Evolutionary conservation across 1,140 invertebrate species (phyloP).

Genomic region (Calycopis cecrops): DNA sequence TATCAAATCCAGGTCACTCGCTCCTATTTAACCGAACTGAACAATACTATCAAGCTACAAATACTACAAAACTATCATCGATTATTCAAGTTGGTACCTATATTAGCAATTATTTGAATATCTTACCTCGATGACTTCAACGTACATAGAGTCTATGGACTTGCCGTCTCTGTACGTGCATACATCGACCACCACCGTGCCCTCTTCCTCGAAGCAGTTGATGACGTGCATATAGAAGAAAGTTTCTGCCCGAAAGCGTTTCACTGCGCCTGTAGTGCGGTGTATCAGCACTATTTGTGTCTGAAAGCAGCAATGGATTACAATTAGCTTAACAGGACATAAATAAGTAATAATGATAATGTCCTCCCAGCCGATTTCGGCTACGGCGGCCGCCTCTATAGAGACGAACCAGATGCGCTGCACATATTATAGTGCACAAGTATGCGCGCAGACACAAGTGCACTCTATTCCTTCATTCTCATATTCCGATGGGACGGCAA

Average conservation of each 20-base stretch:
- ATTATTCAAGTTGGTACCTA: too few species aligned
- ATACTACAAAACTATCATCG: too few species aligned
- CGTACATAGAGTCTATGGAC: constrained; percentile 89
- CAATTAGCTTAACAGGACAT: not conserved
- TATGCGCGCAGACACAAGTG: too few species aligned
- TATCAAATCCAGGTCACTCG: too few species aligned
- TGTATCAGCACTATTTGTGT: constrained; percentile 85
- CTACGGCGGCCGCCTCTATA: too few species aligned
- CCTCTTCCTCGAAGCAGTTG: constrained; percentile 87
- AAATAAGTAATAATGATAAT: constrained; percentile 2
- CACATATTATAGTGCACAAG: too few species aligned
- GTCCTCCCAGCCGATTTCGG: too few species aligned
- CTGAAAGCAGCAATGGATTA: constrained; percentile 62
- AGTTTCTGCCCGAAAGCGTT: constrained; percentile 80
- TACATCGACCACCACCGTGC: constrained; percentile 84
- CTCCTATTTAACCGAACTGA: too few species aligned
- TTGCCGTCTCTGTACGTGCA: constrained; percentile 87
- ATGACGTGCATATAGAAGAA: constrained; percentile 93
- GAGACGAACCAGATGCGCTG: too few species aligned
- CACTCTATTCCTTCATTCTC: too few species aligned
- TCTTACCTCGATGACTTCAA: constrained; percentile 84
- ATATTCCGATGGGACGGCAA: too few species aligned
- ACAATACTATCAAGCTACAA: too few species aligned
- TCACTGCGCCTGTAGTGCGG: constrained; percentile 76
- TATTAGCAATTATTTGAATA: not conserved